Evolutionary conservation across 2,113 vertebrate genomes (phyloP), one percentile per base, ranked within the genome.

Genomic region (Brachyistius frenatus): DNA sequence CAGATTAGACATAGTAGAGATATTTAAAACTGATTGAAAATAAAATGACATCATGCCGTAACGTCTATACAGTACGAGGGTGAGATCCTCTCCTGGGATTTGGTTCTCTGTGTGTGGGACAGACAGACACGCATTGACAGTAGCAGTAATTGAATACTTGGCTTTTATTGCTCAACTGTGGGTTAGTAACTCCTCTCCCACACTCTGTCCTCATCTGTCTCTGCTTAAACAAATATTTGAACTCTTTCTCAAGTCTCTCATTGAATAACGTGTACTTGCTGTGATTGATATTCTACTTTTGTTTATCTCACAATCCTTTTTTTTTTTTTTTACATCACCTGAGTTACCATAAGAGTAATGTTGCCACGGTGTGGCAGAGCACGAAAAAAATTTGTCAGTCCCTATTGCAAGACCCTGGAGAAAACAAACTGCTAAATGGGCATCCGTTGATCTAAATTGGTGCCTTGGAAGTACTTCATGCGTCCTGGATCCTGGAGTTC

Each of bases 161-260:
- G 16, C 53, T 58, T 88, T 84, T 90, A 78, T 85, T 76, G 77
- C 89, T 70, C 65, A 80, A 57, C 79, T 79, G 39, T 41, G 69
- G 58, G 61, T 30, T 52, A 61, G 71, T 81, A 13, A 64, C 57
- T 83, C 46, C 78, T 84, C 81, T 91, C 89, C 88, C 91, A 92
- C 85, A 78, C 89, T 89, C 86, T 66, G 73, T 80, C 70, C 80
- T 72, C 65, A 30, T 57, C 78, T 36, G 31, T 76, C 79, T 64
- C 66, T 76, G 85, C 84, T 65, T 80, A 6, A 88, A 85, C 89
- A 90, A 92, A 93, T 90, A 92, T 92, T 92, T 92, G 84, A 87
- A 85, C 81, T 76, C 65, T 8, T 37, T 73, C 75, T 76, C 84
- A 70, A 81, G 70, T 83, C 70, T 69, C 53, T 70, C 74, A 36